A percentile compares a stretch with the other conserved stretches of the same genome.
phyloP scores from a whole-genome alignment of 92 coral and sea anemone species.

The Phenganax stokvisi region DNA sequence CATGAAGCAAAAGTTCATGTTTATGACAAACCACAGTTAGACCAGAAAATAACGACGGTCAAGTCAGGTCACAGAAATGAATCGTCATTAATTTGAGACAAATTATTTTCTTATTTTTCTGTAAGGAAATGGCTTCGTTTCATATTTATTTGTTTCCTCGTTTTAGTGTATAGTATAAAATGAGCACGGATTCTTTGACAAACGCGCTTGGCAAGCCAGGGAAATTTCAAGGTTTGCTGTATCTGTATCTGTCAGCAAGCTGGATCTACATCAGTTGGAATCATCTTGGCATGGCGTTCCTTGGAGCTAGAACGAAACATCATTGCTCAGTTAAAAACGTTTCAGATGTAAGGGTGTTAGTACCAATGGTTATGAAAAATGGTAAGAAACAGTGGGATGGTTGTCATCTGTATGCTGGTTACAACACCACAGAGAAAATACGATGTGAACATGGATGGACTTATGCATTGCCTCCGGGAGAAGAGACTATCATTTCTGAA shows the following conservation, averaged over 20 bases:
- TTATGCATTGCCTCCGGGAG: neutral
- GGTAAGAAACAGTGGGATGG: neutral
- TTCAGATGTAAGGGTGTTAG: neutral
- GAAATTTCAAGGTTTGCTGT: neutral
- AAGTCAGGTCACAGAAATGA: no score
- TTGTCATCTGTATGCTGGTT: conserved; percentile 5
- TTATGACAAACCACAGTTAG: no score
- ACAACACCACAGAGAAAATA: neutral
- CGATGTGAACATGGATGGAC: conserved; percentile 4
- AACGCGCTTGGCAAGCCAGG: conserved; percentile 6
- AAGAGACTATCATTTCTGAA: neutral
- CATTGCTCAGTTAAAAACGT: neutral
- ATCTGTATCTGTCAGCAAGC: neutral
- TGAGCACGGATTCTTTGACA: neutral
- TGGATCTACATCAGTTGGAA: neutral
- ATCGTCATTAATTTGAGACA: no score
- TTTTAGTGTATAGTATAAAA: neutral
- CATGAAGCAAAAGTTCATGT: no score
- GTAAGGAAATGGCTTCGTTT: no score
- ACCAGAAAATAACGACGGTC: no score
- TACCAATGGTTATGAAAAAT: neutral
- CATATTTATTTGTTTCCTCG: neutral
- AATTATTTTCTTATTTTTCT: no score
- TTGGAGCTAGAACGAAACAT: neutral
- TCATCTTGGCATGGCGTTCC: conserved; percentile 5